Base-by-base conservation (phyloP, 1,140 invertebrate species). In the Samia ricini region DNA sequence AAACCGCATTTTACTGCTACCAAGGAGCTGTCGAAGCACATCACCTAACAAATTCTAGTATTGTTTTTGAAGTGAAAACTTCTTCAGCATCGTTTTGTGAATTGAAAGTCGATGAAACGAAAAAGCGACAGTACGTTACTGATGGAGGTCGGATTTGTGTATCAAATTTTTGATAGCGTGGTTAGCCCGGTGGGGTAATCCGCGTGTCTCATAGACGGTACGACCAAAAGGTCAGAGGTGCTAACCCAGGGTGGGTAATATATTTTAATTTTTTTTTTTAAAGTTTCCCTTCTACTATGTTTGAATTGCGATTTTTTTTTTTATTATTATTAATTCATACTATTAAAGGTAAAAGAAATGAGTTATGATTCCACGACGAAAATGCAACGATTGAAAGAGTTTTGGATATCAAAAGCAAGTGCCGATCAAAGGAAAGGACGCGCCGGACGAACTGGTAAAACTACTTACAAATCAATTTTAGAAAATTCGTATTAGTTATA, bases 401-500 rank as follows among this genome's bases (percentile, higher is more conserved):
- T 98, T 88, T 98, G 97, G 97, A 98, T 99, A 63, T 99, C 98
- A 52, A 95, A 98, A 91, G 98, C 99, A 0, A 99, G 97, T 82
- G 98, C 98, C 12, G 97, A 99, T 82, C 99, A 99, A 86, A 93
- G 99, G 65, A 98, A 98, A 91, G 99, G 99, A 21, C 92, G 98
- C 83, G 97, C 98, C 64, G 98, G 98, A 6, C 91, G 96, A 79
- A 96, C 95, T 42, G 94, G 94, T 91, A 89, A 74, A 10, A 19
- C 18, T 22, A 21, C 22, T 15, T 42, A 42, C 26, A 26, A 26
- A 26, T 26, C 8, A 26, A 26, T 26, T 26, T 26, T 26, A 26
- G 4, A 26, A 4, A 4, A 26, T 4, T n/a, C n/a, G 4, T 36
- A 36, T 10, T 7, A 36, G 12, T 26, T 26, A 26, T 26, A 26